Evolutionary conservation across 2,888 invertebrate genomes (phyloP), one percentile per base, ranked within the genome.

Genomic region (Sesia bembeciformis): DNA sequence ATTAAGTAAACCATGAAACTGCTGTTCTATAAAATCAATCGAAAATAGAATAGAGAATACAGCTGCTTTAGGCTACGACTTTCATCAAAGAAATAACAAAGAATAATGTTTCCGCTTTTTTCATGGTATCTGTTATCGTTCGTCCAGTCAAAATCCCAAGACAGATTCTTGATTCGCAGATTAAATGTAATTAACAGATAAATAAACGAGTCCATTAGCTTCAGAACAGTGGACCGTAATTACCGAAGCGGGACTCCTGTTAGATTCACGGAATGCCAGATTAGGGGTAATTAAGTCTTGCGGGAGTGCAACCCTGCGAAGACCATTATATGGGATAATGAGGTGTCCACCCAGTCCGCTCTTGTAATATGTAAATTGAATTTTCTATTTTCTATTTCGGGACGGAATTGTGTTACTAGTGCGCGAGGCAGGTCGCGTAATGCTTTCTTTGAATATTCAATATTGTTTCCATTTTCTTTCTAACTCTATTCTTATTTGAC

Each of bases 351-450:
- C 80, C 84, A 77, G 79, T 68, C 70, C 62, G 60, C 78, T 74
- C 77, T 74, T 80, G 78, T 81, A 77, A 78, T 84, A 86, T 84
- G 83, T 78, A 84, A 85, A 86, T 84, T 84, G 78, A 85, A 85
- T 81, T 82, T 78, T 76, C 76, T 74, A 75, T 78, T 75, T 70
- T 63, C 66, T 39, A 46, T 46, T 46, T 46, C 8, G 8, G 23
- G n/a, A 46, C 46, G 8, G 23, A 46, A 46, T 46, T 46, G 46
- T 46, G 7, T n/a, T 46, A 46, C 8, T 46, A 46, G 46, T 46
- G 46, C 46, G 7, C 8, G n/a, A 23, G n/a, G 23, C 46, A 46
- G 46, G 8, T 6, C 46, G n/a, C n/a, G n/a, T 46, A 23, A 23
- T 23, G 23, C 23, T 7, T 46, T 23, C 46, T 46, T 23, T 46